phyloP scores from a whole-genome alignment of 2,113 vertebrate species.

The Alouatta palliata region DNA sequence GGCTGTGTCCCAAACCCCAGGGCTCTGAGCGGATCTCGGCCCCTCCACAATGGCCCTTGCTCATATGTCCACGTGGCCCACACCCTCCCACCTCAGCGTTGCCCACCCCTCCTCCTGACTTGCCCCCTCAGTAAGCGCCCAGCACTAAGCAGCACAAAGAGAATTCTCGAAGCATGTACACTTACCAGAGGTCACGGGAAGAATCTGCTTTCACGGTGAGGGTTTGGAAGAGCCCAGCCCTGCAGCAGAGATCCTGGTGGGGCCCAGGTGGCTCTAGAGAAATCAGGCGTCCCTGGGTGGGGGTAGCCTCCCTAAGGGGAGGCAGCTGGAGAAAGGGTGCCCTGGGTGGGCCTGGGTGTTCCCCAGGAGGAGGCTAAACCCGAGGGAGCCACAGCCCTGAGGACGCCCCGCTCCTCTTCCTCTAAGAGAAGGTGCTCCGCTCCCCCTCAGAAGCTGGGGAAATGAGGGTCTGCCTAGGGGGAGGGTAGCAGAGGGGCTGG shows the following conservation, averaged over 20 bases:
- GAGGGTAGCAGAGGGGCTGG: constrained; percentile 79
- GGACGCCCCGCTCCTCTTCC: constrained; percentile 45
- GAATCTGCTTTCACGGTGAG: constrained; percentile 59
- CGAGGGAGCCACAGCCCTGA: not conserved
- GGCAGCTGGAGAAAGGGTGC: not conserved
- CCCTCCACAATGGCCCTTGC: not conserved
- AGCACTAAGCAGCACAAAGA: constrained; percentile 56
- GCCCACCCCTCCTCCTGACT: not conserved
- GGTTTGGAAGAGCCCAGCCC: not conserved
- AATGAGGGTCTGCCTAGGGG: constrained; percentile 73
- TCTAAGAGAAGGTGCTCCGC: constrained; percentile 61
- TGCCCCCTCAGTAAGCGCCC: not conserved
- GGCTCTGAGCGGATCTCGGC: not conserved
- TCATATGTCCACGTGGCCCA: not conserved
- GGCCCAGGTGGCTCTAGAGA: constrained; percentile 27
- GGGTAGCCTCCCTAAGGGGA: not conserved
- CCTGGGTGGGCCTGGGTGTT: not conserved
- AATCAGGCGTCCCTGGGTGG: not conserved
- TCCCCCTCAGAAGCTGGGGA: constrained; percentile 74
- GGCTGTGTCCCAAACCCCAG: not conserved
- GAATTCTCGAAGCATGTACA: constrained; percentile 62
- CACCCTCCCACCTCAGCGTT: fast-evolving
- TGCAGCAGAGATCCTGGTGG: not conserved
- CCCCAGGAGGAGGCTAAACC: not conserved
- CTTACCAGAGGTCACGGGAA: constrained; percentile 80